These are phyloP conservation scores for Syncerus caffer DNA, from an alignment of 2,797 vertebrate genomes.

Conservation along the genomic window DNA sequence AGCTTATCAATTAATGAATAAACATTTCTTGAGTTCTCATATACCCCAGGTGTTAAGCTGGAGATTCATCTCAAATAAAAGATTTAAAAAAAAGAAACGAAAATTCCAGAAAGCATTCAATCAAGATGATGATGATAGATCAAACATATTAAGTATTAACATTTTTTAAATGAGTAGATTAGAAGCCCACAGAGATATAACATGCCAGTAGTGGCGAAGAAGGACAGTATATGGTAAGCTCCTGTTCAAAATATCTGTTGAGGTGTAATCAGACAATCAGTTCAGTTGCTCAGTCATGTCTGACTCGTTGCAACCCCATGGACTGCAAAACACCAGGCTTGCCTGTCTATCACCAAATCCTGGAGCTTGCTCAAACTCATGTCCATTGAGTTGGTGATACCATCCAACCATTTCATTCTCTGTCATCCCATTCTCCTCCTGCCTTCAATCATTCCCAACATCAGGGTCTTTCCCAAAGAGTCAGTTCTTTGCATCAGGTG, in stretches of 20 bases:
- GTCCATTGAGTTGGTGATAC: background rate
- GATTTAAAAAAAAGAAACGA: background rate
- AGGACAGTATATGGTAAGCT: background rate
- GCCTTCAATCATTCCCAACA: background rate
- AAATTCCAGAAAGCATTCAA: background rate
- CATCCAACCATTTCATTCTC: background rate
- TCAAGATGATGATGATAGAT: background rate
- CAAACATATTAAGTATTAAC: background rate
- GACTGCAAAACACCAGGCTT: background rate
- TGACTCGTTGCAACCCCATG: rapidly evolving
- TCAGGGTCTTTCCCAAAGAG: background rate
- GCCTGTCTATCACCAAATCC: background rate
- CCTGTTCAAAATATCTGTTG: background rate
- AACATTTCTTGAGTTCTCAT: background rate
- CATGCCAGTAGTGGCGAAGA: background rate
- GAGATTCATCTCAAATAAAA: background rate
- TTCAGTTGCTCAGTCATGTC: background rate
- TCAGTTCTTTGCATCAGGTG: background rate
- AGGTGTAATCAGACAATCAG: background rate
- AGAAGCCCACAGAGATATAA: background rate
- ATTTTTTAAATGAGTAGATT: background rate
- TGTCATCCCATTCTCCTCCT: background rate
- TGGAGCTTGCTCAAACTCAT: background rate
- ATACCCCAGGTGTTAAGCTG: background rate
- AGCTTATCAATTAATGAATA: background rate